phyloP scores from a whole-genome alignment of 2,113 vertebrate genomes.

The Varanus salvator region DNA sequence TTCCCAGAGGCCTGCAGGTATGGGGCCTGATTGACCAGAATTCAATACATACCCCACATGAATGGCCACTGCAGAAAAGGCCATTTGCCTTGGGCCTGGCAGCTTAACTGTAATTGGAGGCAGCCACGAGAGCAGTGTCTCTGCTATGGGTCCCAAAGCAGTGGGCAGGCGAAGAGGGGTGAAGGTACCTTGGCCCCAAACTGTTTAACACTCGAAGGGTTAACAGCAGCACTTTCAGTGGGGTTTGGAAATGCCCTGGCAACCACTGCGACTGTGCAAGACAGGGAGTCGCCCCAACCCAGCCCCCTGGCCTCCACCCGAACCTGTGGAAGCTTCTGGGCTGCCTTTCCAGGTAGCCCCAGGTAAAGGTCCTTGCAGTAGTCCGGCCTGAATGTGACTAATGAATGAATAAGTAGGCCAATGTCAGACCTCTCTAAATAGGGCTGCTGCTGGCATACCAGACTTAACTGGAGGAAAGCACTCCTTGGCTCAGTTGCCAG shows the following conservation, averaged over 20 bases:
- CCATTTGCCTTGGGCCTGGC: no score
- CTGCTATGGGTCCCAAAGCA: no score
- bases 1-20: no score
- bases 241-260: neutral
- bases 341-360: neutral
- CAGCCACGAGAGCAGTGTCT: no score
- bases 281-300: neutral
- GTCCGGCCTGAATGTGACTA: neutral
- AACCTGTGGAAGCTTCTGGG: neutral
- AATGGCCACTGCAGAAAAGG: no score
- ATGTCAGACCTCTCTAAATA: neutral
- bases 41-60: no score
- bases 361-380: neutral
- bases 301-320: neutral
- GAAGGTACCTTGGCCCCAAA: no score
- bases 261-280: neutral
- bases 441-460: neutral
- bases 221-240: neutral
- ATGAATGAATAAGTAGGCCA: neutral
- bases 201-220: no score
- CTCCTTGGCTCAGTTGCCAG: no score
- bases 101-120: no score
- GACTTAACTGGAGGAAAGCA: neutral
- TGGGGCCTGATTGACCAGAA: no score
- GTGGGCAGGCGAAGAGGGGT: no score